phyloP scores from a whole-genome alignment of 2,113 vertebrate genomes.

The Zosterops japonicus region DNA sequence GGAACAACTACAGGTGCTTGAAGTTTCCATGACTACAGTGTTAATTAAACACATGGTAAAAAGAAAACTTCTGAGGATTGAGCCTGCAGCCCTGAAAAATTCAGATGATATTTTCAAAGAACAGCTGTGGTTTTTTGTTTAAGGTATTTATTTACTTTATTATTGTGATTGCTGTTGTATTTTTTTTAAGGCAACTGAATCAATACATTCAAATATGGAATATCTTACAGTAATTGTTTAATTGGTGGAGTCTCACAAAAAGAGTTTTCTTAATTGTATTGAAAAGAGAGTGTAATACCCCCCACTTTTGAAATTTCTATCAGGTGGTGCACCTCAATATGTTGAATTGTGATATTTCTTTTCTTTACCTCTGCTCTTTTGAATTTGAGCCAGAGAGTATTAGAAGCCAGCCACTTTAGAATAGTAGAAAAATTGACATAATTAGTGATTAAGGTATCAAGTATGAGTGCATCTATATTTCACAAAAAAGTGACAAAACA shows the following conservation, averaged over 20 bases:
- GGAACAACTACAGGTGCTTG: conserved; percentile 35
- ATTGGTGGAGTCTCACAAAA: not conserved
- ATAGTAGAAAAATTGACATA: not conserved
- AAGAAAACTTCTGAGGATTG: not conserved
- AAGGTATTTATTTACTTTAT: not conserved
- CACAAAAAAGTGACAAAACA: not conserved
- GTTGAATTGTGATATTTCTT: not conserved
- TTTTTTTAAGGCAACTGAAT: not conserved
- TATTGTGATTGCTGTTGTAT: not conserved
- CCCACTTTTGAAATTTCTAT: not conserved
- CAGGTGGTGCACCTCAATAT: not conserved
- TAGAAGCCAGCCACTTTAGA: not conserved
- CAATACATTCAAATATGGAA: not conserved
- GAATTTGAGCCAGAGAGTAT: not conserved
- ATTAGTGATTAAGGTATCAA: not conserved
- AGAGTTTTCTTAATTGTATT: not conserved
- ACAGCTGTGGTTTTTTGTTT: not conserved
- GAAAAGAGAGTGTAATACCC: not conserved
- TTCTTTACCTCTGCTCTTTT: not conserved
- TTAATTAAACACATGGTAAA: conserved; percentile 50
- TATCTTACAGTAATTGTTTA: not conserved
- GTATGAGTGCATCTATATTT: not conserved
- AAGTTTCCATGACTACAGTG: conserved; percentile 39
- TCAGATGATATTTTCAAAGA: not conserved
- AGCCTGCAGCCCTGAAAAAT: not conserved